Evolutionary conservation across 2,888 invertebrate genomes (phyloP), one percentile per base, ranked within the genome.

Genomic region (Plusia festucae): DNA sequence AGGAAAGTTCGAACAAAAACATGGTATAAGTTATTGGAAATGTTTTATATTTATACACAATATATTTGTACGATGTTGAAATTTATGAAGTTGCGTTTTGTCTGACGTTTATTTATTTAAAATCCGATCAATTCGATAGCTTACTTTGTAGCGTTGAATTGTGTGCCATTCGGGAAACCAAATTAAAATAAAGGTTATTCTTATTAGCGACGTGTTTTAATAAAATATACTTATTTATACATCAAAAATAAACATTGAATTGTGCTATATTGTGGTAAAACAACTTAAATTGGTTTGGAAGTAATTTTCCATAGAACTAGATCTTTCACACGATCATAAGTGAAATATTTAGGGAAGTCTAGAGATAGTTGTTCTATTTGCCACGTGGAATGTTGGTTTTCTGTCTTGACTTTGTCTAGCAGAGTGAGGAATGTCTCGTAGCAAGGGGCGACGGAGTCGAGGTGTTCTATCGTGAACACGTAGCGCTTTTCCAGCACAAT

Each of bases 401-500:
- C 91, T 60, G 88, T 87, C 81, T 92, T 92, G 8, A 96, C 90
- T 79, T 94, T 93, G 64, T 95, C 92, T 15, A 97, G 82, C 68
- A 96, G 92, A 34, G 96, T 94, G 0, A 97, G 91, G 91, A 98
- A 98, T 93, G 97, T 97, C 84, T 98, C 98, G 84, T 97, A 98
- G 93, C 98, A 98, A 0, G 98, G 98, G 0, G 98, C 98, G n/a
- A 97, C 97, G 0, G 97, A 96, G 71, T 98, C 98, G 88, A 97
- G 95, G 82, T 98, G 97, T 15, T 96, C 96, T 73, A 97, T 89
- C 0, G 98, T 98, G 85, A 98, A 98, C 8, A 98, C 98, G 88
- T 96, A 98, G 59, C 98, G 97, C 87, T 98, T 98, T 87, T 98
- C 98, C 74, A 98, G 85, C 2, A 98, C 97, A 32, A 98, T 93